Percentiles rank a stretch among this genome's conserved stretches.
phyloP scores from a whole-genome alignment of 2,888 invertebrate species.

The Leucania comma region DNA sequence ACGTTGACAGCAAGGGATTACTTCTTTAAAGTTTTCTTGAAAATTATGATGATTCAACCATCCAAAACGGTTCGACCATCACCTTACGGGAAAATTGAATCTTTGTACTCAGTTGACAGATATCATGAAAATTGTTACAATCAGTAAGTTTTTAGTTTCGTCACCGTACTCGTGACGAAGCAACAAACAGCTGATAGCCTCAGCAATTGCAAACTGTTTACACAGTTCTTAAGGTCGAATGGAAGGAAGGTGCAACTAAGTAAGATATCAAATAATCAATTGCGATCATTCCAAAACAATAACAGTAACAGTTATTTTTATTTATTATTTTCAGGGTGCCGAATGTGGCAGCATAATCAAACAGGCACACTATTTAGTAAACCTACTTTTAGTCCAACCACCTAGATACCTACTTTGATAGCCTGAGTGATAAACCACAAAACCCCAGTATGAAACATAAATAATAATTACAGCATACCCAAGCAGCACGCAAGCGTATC shows the following conservation, averaged over 20 bases:
- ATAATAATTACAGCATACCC: too few relatives aligned
- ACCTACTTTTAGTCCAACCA: conserved; percentile 26
- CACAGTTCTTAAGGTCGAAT: not conserved
- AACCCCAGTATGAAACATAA: not conserved
- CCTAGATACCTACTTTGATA: conserved; percentile 31
- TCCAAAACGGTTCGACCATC: conserved; percentile 13
- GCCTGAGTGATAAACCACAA: conserved; percentile 28
- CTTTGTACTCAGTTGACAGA: conserved; percentile 1
- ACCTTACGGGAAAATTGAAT: not conserved
- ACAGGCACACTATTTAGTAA: conserved; percentile 18
- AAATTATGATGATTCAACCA: conserved; percentile 25
- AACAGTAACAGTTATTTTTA: conserved; percentile 2
- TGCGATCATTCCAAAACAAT: not conserved
- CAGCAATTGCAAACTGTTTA: conserved; percentile 8
- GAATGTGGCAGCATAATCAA: conserved; percentile 3
- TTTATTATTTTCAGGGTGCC: conserved; percentile 9
- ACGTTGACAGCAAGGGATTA: conserved; percentile 80
- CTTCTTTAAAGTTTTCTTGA: conserved; percentile 56
- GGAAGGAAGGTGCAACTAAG: not conserved
- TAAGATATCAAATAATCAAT: not conserved
- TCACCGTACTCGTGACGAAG: not conserved
- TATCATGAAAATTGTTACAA: not conserved
- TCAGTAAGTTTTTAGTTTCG: not conserved
- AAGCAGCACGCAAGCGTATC: too few relatives aligned
- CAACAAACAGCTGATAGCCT: not conserved